Evolutionary conservation across 1,140 invertebrate species (phyloP), one percentile per base, ranked within the genome.

Genomic region (Caenorhabditis briggsae): DNA sequence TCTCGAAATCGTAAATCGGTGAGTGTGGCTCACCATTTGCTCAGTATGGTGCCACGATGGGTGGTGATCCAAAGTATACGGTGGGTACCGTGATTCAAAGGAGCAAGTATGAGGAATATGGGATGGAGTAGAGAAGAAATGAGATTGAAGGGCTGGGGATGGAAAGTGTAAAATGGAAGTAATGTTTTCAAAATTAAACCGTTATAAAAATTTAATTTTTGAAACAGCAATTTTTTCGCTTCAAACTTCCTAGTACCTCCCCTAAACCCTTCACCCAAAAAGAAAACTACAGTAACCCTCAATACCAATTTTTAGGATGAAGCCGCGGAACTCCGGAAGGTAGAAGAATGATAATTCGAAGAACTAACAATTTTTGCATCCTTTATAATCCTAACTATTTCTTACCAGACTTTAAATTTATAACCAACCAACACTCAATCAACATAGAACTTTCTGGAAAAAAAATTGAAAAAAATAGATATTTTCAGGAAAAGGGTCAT

Each of bases 11-110:
- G 14, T 87, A 91, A 82, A 92, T 92, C 88, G 91, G 92, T 78
- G 91, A 92, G 12, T 92, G 91, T 74, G 92, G 91, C 84, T 92
- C 90, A 5, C 91, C 91, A 9, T 92, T 92, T 58, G 88, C 91
- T 46, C 90, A 92, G 82, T 92, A 92, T 64, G 90, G 89, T 82
- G 82, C 90, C 16, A 91, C 48, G 9, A 58, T 82, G 48, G 83
- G 58, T 2, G 70, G 70, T 5, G 70, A 78, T 78, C 70, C 70
- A 14, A 78, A 78, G 70, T 78, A 53, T 78, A 78, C 70, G 70
- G 70, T 78, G 23, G 70, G 70, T 50, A n/a, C 8, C 16, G 50
- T 12, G 11, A 33, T 9, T 18, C 3, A 33, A 2, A 1, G 33
- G 33, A 33, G 33, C n/a, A 33, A 33, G 3, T 2, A 33, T 33